phyloP scores from a whole-genome alignment of 2,113 vertebrate species.

The Arvicanthis niloticus region DNA sequence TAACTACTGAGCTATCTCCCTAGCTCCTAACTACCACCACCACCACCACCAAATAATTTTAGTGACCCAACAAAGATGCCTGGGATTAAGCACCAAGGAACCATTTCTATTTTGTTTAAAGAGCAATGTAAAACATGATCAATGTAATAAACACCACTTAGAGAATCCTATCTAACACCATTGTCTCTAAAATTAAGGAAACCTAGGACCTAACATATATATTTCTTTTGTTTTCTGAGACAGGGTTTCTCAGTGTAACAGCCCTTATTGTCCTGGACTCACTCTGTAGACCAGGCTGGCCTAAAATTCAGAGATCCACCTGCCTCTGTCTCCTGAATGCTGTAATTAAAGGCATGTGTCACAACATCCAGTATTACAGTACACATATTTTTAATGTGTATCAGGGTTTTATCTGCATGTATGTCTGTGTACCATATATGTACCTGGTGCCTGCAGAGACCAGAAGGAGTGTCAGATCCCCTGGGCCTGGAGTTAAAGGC shows the following conservation, averaged over 20 bases:
- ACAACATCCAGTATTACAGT: neutral
- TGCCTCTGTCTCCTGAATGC: neutral
- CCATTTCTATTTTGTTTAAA: slow-evolving; percentile 24
- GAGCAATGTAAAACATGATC: neutral
- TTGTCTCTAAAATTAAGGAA: neutral
- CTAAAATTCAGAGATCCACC: neutral
- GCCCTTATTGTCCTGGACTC: neutral
- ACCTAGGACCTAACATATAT: neutral
- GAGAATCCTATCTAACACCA: neutral
- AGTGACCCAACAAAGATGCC: slow-evolving; percentile 21
- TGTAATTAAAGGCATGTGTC: neutral
- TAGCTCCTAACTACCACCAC: neutral
- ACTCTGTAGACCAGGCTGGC: neutral
- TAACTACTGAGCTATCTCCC: neutral
- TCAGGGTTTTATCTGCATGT: neutral
- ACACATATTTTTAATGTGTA: neutral
- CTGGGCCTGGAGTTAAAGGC: neutral
- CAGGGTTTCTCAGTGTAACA: neutral
- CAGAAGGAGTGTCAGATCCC: neutral
- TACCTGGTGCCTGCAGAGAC: neutral
- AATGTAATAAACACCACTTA: neutral
- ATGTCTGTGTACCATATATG: neutral
- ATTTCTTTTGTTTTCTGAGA: neutral
- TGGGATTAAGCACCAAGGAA: neutral
- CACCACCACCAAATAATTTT: neutral